A percentile compares a stretch with the other conserved stretches of the same genome.
phyloP scores from a whole-genome alignment of 2,113 vertebrate genomes.

The Grammomys surdaster region DNA sequence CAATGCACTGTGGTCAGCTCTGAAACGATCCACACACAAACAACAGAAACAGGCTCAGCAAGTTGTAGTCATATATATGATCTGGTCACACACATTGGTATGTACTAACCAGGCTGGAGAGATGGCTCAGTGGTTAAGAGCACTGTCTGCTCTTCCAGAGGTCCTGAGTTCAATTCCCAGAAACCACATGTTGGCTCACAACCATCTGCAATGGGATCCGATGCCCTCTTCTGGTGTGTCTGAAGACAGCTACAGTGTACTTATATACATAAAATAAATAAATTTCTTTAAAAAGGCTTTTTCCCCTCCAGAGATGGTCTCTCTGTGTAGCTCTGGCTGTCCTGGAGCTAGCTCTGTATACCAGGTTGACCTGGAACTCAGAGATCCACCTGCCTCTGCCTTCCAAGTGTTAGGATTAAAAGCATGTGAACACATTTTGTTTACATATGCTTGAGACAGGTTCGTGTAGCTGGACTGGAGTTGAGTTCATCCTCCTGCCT shows the following conservation, averaged over 20 bases:
- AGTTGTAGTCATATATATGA: background rate
- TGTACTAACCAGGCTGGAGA: background rate
- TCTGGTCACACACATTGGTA: background rate
- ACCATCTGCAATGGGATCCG: no score
- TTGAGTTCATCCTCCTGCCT: background rate
- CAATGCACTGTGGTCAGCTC: background rate
- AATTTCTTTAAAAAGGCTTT: no score
- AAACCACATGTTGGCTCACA: no score
- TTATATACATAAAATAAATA: no score
- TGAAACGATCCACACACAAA: background rate
- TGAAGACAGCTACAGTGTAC: no score
- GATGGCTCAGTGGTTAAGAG: no score
- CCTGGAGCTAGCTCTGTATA: background rate
- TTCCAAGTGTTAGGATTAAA: background rate
- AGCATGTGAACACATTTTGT: background rate
- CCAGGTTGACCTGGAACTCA: background rate
- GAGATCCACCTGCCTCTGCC: background rate
- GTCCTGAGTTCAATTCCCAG: no score
- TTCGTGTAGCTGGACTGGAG: background rate
- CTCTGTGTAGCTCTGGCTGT: background rate
- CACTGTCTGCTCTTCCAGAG: no score
- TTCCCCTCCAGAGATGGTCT: background rate
- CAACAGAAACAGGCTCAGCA: background rate
- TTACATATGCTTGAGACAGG: background rate
- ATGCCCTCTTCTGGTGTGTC: no score